Percentiles rank a stretch among this genome's conserved stretches.
Evolutionary conservation across 2,113 vertebrate species (phyloP).

Genomic region (Lepus timidus): DNA sequence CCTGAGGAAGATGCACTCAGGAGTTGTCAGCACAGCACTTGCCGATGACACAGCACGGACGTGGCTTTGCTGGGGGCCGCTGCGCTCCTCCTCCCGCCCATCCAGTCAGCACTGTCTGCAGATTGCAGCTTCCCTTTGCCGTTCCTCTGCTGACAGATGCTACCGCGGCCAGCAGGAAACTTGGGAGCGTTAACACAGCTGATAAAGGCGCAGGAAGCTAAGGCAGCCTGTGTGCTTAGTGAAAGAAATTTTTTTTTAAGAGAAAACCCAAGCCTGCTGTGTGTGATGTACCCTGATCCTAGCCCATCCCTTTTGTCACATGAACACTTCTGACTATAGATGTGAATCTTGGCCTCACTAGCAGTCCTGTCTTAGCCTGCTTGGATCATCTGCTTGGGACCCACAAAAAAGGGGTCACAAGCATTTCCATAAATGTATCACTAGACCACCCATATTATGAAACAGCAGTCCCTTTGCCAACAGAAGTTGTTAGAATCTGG

Average conservation of each 20-base stretch:
- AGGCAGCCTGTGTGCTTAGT: constrained; percentile 54
- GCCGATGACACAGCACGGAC: not conserved
- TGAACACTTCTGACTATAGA: not conserved
- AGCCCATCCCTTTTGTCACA: not conserved
- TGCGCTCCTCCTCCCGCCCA: not conserved
- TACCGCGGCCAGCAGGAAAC: constrained; percentile 73
- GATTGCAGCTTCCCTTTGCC: constrained; percentile 65
- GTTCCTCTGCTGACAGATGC: constrained; percentile 62
- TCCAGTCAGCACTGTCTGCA: not conserved
- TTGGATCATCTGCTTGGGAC: not conserved
- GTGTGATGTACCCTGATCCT: not conserved
- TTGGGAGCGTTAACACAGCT: constrained; percentile 55
- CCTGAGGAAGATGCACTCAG: not conserved
- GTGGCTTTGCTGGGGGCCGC: not conserved
- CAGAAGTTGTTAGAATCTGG: not conserved
- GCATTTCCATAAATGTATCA: not conserved
- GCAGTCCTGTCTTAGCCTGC: not conserved
- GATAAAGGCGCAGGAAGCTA: constrained; percentile 74
- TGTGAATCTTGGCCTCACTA: not conserved
- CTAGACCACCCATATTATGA: not conserved
- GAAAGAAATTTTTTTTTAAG: constrained; percentile 26
- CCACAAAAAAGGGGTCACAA: not conserved
- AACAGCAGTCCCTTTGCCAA: not conserved
- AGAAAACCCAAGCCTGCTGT: not conserved
- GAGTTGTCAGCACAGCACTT: not conserved